Evolutionary conservation across 2,888 invertebrate species (phyloP).

Genomic region (Thymelicus acteon): DNA sequence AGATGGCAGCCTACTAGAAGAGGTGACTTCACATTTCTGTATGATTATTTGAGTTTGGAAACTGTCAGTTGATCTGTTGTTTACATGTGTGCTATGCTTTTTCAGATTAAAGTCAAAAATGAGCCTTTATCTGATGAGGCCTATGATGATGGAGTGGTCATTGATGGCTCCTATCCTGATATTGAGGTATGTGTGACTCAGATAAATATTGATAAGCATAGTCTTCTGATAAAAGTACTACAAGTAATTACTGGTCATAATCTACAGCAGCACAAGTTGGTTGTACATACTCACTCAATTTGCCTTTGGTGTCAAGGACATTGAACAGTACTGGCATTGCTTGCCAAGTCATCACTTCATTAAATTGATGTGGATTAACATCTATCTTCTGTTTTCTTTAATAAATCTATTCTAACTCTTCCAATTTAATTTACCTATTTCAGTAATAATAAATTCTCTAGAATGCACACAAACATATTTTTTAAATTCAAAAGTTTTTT

Average conservation of each 20-base stretch:
- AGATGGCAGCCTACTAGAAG: constrained; percentile 82
- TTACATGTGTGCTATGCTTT: constrained; percentile 63
- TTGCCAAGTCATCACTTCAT: constrained; percentile 48
- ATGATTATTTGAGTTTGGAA: constrained; percentile 57
- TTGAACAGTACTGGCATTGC: constrained; percentile 46
- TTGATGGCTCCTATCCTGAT: constrained; percentile 78
- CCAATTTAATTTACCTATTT: not conserved
- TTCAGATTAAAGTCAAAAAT: constrained; percentile 84
- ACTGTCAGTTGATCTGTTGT: constrained; percentile 59
- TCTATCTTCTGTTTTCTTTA: not conserved
- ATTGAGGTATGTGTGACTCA: constrained; percentile 68
- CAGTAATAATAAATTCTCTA: not conserved
- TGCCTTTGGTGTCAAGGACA: constrained; percentile 72
- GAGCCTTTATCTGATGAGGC: constrained; percentile 83
- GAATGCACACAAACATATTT: too few relatives aligned
- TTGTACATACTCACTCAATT: constrained; percentile 20
- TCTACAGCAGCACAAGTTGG: constrained; percentile 23
- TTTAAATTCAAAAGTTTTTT: not conserved
- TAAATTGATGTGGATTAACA: not conserved
- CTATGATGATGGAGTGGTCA: constrained; percentile 82
- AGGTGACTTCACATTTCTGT: constrained; percentile 71
- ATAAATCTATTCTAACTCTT: not conserved
- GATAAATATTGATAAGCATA: constrained; percentile 32
- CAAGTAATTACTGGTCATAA: constrained; percentile 23
- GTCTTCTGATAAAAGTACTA: constrained; percentile 31